Evolutionary conservation across 2,888 invertebrate genomes (phyloP).

Genomic region (Drosophila aldrichi): DNA sequence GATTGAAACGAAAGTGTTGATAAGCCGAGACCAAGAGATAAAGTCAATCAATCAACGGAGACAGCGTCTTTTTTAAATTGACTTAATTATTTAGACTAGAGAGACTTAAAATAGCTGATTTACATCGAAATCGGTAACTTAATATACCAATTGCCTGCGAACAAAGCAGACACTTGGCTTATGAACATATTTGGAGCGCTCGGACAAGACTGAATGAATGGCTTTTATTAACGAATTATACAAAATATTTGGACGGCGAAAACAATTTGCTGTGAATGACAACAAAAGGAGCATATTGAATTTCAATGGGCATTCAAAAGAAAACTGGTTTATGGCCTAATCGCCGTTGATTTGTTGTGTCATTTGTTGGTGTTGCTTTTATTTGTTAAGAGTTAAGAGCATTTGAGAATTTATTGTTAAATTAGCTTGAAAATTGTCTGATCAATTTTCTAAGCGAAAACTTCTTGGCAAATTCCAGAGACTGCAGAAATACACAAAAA

Average conservation of each 20-base stretch:
- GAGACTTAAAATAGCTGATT: constrained; percentile 55
- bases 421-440: constrained; percentile 75
- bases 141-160: constrained; percentile 61
- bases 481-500: constrained; percentile 56
- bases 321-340: constrained; percentile 39
- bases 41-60: constrained; percentile 75
- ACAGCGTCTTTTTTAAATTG: constrained; percentile 69
- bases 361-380: constrained; percentile 1
- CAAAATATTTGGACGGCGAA: constrained; percentile 41
- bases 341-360: constrained; percentile 11
- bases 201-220: constrained; percentile 44
- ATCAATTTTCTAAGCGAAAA: constrained; percentile 68
- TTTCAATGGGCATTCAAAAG: constrained; percentile 29
- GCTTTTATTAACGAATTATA: constrained; percentile 60
- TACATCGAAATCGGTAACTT: constrained; percentile 59
- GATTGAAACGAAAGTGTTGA: constrained; percentile 61
- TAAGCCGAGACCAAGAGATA: constrained; percentile 63
- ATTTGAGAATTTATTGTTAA: constrained; percentile 64
- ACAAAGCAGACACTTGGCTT: constrained; percentile 40
- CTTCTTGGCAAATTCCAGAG: constrained; percentile 50
- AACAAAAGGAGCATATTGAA: constrained; percentile 45
- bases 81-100: constrained; percentile 68
- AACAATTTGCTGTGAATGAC: constrained; percentile 37
- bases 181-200: constrained; percentile 35
- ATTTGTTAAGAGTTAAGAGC: constrained; percentile 26